Percentiles rank a stretch among this genome's conserved stretches.
phyloP scores from a whole-genome alignment of 2,113 vertebrate genomes.

The Stegastes partitus region DNA sequence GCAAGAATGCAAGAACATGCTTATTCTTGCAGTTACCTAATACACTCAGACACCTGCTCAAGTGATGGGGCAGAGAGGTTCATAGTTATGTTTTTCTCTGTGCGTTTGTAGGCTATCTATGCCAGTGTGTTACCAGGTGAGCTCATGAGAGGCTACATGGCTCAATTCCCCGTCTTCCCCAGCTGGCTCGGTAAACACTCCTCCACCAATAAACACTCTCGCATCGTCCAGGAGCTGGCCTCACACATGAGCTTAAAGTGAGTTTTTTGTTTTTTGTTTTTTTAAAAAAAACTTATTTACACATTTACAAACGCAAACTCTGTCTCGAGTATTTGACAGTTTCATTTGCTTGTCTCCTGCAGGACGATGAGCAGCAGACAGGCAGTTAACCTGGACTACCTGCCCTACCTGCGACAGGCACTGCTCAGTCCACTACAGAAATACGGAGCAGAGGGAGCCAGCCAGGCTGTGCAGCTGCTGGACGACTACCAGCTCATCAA shows the following conservation, averaged over 20 bases:
- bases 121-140: conserved; percentile 97
- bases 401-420: conserved; percentile 87
- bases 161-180: conserved; percentile 94
- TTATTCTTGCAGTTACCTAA: not conserved
- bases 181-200: conserved; percentile 97
- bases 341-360: conserved; percentile 9
- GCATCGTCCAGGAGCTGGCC: conserved; percentile 92
- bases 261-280: conserved; percentile 44
- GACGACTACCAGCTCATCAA: conserved; percentile 93
- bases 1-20: too few species aligned
- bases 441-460: conserved; percentile 88
- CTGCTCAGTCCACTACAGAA: conserved; percentile 88
- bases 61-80: too few species aligned
- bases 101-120: conserved; percentile 90
- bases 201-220: conserved; percentile 90
- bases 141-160: conserved; percentile 96
- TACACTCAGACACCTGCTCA: too few species aligned
- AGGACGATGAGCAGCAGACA: conserved; percentile 91
- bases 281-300: not conserved
- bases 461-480: conserved; percentile 88
- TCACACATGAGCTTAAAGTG: conserved; percentile 96
- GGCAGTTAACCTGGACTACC: conserved; percentile 93
- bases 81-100: not conserved
- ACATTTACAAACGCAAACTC: not conserved
- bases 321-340: not conserved